A percentile compares a stretch with the other conserved stretches of the same genome.
phyloP scores from a whole-genome alignment of 2,797 vertebrate species.

The Chromis chromis region DNA sequence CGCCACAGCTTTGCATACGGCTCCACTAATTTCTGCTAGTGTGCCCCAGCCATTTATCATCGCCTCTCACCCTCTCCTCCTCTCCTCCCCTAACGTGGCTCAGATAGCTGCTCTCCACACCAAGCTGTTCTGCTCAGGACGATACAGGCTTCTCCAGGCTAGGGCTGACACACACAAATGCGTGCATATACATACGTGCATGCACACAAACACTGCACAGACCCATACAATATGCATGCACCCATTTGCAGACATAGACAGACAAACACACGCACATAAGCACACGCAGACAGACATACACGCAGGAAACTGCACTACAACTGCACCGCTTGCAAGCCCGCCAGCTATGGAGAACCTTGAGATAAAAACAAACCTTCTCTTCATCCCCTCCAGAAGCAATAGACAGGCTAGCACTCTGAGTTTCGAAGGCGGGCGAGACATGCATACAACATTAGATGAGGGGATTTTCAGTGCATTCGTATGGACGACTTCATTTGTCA shows the following conservation, averaged over 20 bases:
- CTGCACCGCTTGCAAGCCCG: conserved; percentile 66
- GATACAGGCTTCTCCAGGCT: conserved; percentile 70
- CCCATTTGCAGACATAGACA: conserved; percentile 37
- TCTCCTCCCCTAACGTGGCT: conserved; percentile 70
- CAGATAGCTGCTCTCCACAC: conserved; percentile 76
- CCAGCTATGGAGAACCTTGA: conserved; percentile 81
- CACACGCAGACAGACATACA: conserved; percentile 41
- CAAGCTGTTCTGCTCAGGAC: conserved; percentile 71
- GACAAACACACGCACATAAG: conserved; percentile 28
- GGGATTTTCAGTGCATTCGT: conserved; percentile 56
- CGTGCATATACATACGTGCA: neutral
- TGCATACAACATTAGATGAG: conserved; percentile 66
- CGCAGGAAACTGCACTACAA: conserved; percentile 68
- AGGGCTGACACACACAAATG: conserved; percentile 52
- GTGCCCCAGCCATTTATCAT: conserved; percentile 83
- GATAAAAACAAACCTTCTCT: conserved; percentile 78
- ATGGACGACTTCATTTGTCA: conserved; percentile 60
- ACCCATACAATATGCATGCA: conserved; percentile 20
- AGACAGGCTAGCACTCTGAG: conserved; percentile 63
- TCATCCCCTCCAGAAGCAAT: conserved; percentile 73
- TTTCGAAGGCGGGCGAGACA: conserved; percentile 56
- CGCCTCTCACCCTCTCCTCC: conserved; percentile 76
- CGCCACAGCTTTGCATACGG: conserved; percentile 83
- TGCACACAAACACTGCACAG: conserved; percentile 20
- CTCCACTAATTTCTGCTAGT: conserved; percentile 84